A percentile compares a stretch with the other conserved stretches of the same genome.
These are phyloP conservation scores for Megaceryle alcyon DNA, from an alignment of 2,797 vertebrate species.

Conservation along the genomic window DNA sequence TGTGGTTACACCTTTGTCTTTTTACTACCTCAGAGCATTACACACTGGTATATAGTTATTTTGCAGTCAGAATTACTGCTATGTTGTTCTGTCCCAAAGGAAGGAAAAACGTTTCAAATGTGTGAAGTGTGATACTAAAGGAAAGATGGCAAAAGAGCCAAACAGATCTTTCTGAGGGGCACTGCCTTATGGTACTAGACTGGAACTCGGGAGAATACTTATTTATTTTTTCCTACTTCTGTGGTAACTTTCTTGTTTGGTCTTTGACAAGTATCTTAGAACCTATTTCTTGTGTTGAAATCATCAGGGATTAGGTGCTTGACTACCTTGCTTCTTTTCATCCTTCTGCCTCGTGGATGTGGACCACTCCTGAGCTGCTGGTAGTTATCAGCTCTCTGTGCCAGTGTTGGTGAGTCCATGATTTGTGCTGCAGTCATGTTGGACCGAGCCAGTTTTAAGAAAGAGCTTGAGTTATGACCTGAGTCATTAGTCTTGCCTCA, in stretches of 20 bases:
- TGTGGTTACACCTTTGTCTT: not conserved
- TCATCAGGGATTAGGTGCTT: not conserved
- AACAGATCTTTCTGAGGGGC: not conserved
- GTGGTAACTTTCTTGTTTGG: not conserved
- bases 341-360: fast-evolving
- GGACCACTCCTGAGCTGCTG: not conserved
- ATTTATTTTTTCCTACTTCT: not conserved
- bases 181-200: not conserved
- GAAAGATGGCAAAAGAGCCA: not conserved
- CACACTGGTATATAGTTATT: not conserved
- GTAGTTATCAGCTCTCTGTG: not conserved
- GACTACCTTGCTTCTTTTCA: not conserved
- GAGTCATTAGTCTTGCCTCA: not conserved
- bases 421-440: not conserved
- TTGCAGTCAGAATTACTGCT: not conserved
- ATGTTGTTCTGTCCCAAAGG: not conserved
- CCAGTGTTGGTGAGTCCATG: not conserved
- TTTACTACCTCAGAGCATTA: not conserved
- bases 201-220: not conserved
- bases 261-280: not conserved
- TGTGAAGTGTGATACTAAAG: not conserved
- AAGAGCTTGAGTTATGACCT: not conserved
- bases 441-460: not conserved
- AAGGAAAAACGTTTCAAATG: not conserved
- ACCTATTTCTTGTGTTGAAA: not conserved